phyloP scores from a whole-genome alignment of 2,888 invertebrate genomes.

The Dexiosoma caninum region DNA sequence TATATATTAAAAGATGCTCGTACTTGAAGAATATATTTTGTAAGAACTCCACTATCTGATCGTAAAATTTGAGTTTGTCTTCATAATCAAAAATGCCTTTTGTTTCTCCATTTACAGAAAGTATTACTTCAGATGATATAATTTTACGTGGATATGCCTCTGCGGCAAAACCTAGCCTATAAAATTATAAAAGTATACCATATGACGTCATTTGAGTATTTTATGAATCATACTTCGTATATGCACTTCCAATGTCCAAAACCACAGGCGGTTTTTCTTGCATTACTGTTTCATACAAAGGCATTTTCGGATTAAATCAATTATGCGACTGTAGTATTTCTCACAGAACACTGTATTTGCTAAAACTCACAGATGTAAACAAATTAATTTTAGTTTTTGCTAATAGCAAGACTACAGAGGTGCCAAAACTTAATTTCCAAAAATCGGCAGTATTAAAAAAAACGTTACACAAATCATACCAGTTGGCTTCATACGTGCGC shows the following conservation, averaged over 20 bases:
- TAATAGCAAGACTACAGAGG: too few relatives aligned
- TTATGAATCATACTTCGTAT: slow-evolving; percentile 87
- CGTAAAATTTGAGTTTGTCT: slow-evolving; percentile 85
- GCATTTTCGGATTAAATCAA: slow-evolving; percentile 79
- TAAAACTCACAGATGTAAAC: neutral
- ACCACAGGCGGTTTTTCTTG: slow-evolving; percentile 94
- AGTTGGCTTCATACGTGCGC: too few relatives aligned
- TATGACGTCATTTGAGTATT: slow-evolving; percentile 65
- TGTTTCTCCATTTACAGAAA: slow-evolving; percentile 81
- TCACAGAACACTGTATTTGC: neutral
- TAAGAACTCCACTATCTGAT: slow-evolving; percentile 91
- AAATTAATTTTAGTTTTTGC: too few relatives aligned
- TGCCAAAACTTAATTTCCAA: too few relatives aligned
- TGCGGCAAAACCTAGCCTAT: slow-evolving; percentile 93
- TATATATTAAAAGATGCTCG: too few relatives aligned
- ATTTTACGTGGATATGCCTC: slow-evolving; percentile 93
- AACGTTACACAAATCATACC: too few relatives aligned
- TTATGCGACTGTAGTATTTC: too few relatives aligned
- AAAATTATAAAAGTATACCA: slow-evolving; percentile 66
- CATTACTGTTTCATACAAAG: slow-evolving; percentile 88
- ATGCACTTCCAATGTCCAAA: slow-evolving; percentile 92
- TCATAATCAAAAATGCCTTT: slow-evolving; percentile 83
- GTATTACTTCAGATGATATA: slow-evolving; percentile 86
- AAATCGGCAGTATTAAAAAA: too few relatives aligned
- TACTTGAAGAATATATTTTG: slow-evolving; percentile 93